Evolutionary conservation across 2,888 invertebrate genomes (phyloP), one percentile per base, ranked within the genome.

Genomic region (Phyto melanocephala): DNA sequence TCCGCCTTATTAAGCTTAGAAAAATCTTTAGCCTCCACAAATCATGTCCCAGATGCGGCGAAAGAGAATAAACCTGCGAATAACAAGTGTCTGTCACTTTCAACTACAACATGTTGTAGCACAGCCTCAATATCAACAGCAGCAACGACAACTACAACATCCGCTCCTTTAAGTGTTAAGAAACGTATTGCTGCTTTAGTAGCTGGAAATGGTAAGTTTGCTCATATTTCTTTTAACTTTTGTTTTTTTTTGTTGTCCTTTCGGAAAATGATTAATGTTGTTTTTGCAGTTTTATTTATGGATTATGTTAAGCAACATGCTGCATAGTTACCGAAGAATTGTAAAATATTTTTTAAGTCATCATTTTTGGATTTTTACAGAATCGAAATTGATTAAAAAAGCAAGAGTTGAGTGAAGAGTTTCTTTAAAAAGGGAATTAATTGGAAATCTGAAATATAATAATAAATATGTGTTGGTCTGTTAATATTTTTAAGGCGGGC

Each of bases 111-210:
- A 85, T 84, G 81, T 81, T 56, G 80, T 79, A 47, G 74, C 13
- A 2, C n/a, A 4, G 10, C 56, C 79, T 28, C 80, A 50, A 20
- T 83, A 81, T 35, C 85, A 76, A 35, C 63, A 83, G 62, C 75
- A 60, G 63, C 47, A 62, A 71, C 80, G 85, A 85, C 85, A 85
- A 86, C 78, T 83, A 85, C 84, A 85, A 85, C 52, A 33, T 74
- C 78, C 28, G 54, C 80, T 82, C 87, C 87, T 60, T 87, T 89
- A 72, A 82, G 82, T 79, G 89, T 89, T 81, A 89, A 87, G 84
- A 89, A 89, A 86, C 89, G 89, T 84, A 89, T 89, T 85, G 89
- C 89, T 72, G 89, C 89, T 76, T 88, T 88, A 86, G 88, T 87
- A 85, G 88, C 89, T 87, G 89, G 89, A 87, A 89, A 87, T 88